These are phyloP conservation scores for Oryzias dopingdopingensis DNA, from an alignment of 2,797 vertebrate species.

Conservation along the genomic window DNA sequence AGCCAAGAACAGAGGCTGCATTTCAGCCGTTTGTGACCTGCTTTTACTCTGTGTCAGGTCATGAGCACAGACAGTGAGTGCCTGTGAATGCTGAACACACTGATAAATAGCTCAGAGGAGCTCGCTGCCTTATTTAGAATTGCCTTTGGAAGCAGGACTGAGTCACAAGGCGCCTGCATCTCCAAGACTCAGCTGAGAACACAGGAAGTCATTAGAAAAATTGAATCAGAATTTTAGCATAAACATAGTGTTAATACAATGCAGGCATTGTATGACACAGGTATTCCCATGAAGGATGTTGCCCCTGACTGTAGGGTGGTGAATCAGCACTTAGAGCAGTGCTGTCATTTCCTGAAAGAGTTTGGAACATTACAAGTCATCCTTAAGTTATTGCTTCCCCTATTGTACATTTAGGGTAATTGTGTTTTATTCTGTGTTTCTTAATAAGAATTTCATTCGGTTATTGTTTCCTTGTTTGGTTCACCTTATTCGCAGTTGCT, in stretches of 20 bases:
- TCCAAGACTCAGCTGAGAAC: conserved; percentile 9
- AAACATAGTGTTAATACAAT: conserved; percentile 48
- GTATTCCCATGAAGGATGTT: conserved; percentile 58
- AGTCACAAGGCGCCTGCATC: conserved; percentile 55
- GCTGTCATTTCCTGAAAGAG: conserved; percentile 34
- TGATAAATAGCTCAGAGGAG: conserved; percentile 38
- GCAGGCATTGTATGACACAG: conserved; percentile 12
- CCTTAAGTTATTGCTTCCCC: conserved; percentile 1
- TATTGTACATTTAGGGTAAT: background rate
- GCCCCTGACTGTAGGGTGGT: conserved; percentile 47
- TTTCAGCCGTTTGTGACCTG: conserved; percentile 23
- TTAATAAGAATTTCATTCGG: background rate
- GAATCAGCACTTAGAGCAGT: conserved; percentile 50
- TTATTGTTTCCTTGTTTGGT: background rate
- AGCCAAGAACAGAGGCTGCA: conserved; percentile 46
- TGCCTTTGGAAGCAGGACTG: conserved; percentile 33
- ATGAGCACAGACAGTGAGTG: conserved; percentile 46
- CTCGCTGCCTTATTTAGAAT: conserved; percentile 69
- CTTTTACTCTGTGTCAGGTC: conserved; percentile 34
- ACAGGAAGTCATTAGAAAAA: conserved; percentile 39
- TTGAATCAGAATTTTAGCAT: conserved; percentile 61
- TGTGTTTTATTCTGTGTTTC: background rate
- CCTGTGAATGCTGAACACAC: conserved; percentile 27
- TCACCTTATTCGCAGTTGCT: conserved; percentile 1
- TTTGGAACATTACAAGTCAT: conserved; percentile 21